A percentile compares a stretch with the other conserved stretches of the same genome.
Evolutionary conservation across 2,888 invertebrate species (phyloP).

Genomic region (Eupeodes latifasciatus): DNA sequence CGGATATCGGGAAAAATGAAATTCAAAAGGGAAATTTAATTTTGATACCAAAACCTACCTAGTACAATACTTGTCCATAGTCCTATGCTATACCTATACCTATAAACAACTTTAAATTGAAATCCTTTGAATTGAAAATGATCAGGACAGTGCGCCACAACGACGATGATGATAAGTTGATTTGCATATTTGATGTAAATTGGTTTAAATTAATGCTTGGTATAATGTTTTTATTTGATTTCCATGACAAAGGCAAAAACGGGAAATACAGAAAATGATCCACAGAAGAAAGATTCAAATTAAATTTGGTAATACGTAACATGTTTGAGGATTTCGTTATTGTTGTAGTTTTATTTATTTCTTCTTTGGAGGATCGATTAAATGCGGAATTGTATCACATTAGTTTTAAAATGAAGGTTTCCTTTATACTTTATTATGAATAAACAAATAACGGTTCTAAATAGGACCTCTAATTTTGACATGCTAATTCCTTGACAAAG

Average conservation of each 20-base stretch:
- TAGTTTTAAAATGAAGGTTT: too few species aligned
- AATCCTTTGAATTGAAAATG: background rate
- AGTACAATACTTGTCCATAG: background rate
- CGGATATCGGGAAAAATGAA: conserved; percentile 50
- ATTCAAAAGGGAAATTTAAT: conserved; percentile 67
- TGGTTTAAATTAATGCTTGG: conserved; percentile 45
- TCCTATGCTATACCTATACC: too few species aligned
- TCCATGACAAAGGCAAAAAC: conserved; percentile 40
- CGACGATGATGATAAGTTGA: background rate
- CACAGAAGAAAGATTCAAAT: background rate
- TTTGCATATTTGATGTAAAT: conserved; percentile 61
- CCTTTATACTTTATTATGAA: too few species aligned
- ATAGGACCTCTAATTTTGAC: too few species aligned
- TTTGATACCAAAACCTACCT: conserved; percentile 36
- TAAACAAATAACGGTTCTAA: too few species aligned
- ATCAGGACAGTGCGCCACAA: background rate
- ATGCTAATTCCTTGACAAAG: too few species aligned
- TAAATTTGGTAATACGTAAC: background rate
- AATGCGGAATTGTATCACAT: too few species aligned
- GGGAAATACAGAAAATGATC: background rate
- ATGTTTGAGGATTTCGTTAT: background rate
- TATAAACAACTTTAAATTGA: background rate
- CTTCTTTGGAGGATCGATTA: too few species aligned
- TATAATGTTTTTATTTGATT: conserved; percentile 60
- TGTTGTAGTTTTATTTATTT: too few species aligned